phyloP scores from a whole-genome alignment of 2,113 vertebrate genomes.

The Dipodomys merriami region DNA sequence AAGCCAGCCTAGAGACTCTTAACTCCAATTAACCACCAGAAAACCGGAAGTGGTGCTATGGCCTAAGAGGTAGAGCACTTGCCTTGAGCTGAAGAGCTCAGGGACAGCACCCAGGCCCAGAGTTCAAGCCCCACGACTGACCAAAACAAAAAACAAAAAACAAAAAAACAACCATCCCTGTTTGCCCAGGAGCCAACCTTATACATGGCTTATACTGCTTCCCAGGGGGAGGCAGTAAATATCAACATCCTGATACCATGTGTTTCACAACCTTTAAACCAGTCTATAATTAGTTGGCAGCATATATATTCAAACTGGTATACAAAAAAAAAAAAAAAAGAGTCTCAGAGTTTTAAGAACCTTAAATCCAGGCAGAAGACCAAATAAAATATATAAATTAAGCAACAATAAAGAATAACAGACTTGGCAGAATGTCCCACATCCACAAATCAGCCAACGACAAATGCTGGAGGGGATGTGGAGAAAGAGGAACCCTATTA shows the following conservation, averaged over 20 bases:
- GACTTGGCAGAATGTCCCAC: not conserved
- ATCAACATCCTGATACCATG: not conserved
- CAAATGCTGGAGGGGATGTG: no score
- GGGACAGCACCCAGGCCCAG: no score
- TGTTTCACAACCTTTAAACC: not conserved
- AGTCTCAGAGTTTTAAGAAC: not conserved
- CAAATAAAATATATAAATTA: not conserved
- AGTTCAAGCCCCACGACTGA: no score
- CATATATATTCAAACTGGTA: not conserved
- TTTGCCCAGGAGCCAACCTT: not conserved
- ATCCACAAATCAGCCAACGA: no score
- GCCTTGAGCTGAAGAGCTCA: no score
- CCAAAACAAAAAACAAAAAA: no score
- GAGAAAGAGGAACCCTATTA: no score
- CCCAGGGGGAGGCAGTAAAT: not conserved
- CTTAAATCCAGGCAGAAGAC: slow-evolving; percentile 25
- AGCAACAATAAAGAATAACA: not conserved
- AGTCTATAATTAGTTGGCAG: not conserved
- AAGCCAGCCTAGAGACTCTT: no score
- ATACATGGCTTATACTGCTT: not conserved
- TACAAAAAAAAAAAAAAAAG: not conserved
- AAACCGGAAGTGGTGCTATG: no score
- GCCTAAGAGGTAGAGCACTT: no score
- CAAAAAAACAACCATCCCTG: not conserved
- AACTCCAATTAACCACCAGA: no score